A percentile compares a stretch with the other conserved stretches of the same genome.
Evolutionary conservation across 1,140 invertebrate genomes (phyloP).

Genomic region (Piezodorus guildinii): DNA sequence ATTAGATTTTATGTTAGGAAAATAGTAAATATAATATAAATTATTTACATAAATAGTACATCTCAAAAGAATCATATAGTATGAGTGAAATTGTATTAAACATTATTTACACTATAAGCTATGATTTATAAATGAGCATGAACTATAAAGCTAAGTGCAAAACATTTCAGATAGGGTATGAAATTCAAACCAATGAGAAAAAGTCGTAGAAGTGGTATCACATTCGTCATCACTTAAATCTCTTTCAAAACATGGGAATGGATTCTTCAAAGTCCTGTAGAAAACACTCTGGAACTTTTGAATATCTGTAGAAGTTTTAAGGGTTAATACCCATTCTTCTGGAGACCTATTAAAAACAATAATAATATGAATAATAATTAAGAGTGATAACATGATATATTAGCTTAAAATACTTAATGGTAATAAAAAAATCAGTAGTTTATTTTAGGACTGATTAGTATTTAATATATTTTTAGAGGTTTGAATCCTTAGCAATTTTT

Average conservation of each 20-base stretch:
- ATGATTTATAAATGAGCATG: neutral
- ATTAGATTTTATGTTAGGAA: no score
- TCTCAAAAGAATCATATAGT: no score
- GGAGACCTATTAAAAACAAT: neutral
- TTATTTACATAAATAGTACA: no score
- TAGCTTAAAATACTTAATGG: no score
- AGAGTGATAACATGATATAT: no score
- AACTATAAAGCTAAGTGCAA: neutral
- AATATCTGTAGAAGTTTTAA: neutral
- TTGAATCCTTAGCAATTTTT: no score
- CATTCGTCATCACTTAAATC: neutral
- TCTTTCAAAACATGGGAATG: neutral
- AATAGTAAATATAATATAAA: no score
- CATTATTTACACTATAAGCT: neutral
- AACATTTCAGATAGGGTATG: neutral
- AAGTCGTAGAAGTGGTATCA: neutral
- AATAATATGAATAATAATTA: neutral
- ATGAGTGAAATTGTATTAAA: no score
- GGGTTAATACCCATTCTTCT: neutral
- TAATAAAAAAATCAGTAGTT: no score
- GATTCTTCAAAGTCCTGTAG: neutral
- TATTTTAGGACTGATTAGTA: no score
- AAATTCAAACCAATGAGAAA: slow-evolving; percentile 1
- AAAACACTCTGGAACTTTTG: neutral
- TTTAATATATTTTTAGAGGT: no score